Base-by-base conservation (phyloP, 2,113 vertebrate species). In the Leptocoma aspasia region DNA sequence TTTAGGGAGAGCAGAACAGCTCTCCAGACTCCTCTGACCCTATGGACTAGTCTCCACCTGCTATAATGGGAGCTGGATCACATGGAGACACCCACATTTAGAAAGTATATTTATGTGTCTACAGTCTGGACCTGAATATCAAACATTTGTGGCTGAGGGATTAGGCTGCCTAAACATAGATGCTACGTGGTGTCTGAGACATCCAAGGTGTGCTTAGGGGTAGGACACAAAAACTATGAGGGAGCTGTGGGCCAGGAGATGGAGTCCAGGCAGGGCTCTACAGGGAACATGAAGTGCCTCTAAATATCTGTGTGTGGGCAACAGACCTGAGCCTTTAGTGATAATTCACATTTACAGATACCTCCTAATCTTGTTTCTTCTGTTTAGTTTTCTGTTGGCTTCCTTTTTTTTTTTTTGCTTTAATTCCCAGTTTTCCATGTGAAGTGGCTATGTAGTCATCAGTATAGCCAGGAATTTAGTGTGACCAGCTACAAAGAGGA, bases 91-190 rank as follows among this genome's bases (percentile, higher is more conserved):
- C 42, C 59, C 69, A 3, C 70, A 66, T 86, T 96, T 96, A 96
- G 94, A 93, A 88, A 77, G 82, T 92, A 54, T 95, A 86, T 95
- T 96, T 96, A 95, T 56, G 50, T 86, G 92, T 83, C 94, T 93
- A 30, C 82, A 73, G 95, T 90, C 94, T 94, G 86, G 79, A 77
- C 71, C 63, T 83, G 90, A 92, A 53, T 90, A 94, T 90, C 94
- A 92, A 95, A 83, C 15, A 1, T 53, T 73, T 92, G 82, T 92
- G 90, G 88, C 47, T 94, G 80, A 73, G 45, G 68, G 82, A 86
- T 94, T 83, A 3, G 10, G 53, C 59, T 83, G 80, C 82, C 90
- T 94, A 97, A 95, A 93, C 82, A 92, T 81, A 94, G 94, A 83
- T 42, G 63, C 30, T n/a, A 14, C 45, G 88, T 82, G 85, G 92